Evolutionary conservation across 2,797 vertebrate genomes (phyloP), one percentile per base, ranked within the genome.

Genomic region (Takifugu rubripes): DNA sequence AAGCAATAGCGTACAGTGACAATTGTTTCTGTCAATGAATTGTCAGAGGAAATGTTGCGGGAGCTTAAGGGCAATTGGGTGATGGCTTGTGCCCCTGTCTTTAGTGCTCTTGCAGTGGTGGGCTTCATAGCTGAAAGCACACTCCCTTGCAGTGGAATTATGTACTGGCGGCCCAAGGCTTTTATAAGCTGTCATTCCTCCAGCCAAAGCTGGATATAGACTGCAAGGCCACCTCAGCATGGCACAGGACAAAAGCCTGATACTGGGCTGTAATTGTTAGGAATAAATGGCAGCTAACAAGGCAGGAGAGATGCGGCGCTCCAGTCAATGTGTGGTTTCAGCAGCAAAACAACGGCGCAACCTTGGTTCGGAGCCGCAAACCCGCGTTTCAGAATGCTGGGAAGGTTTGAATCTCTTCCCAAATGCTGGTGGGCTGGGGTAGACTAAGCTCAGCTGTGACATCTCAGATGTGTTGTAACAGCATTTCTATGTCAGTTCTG

Each of bases 151-250:
- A 80, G 81, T 81, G 76, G 77, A 88, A 88, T 90, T 82, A 87
- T 78, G 87, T 75, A 83, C 83, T 61, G 66, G 68, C 50, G 31
- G 74, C 81, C 79, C 64, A 65, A 71, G 61, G 86, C 85, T 85
- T 88, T 90, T 87, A 90, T 85, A 74, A 78, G 70, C 82, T 88
- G 88, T 87, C 88, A 88, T 77, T 90, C 85, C 87, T 59, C 56
- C 74, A 65, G 68, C 63, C 84, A 81, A 64, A 71, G 76, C 81
- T 84, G 83, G 73, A 66, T 79, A 66, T 71, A 83, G 79, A 71
- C 82, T 74, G 77, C 84, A 85, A 88, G 87, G 79, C 85, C 84
- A 83, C 76, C 64, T 10, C 52, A 12, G 62, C 53, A 57, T 55
- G 51, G 74, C 74, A 64, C 77, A 84, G 82, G 77, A 87, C 83